Conservation (phyloP, 1,140 invertebrate species). For the Lamellibrachia luymesi region DNA sequence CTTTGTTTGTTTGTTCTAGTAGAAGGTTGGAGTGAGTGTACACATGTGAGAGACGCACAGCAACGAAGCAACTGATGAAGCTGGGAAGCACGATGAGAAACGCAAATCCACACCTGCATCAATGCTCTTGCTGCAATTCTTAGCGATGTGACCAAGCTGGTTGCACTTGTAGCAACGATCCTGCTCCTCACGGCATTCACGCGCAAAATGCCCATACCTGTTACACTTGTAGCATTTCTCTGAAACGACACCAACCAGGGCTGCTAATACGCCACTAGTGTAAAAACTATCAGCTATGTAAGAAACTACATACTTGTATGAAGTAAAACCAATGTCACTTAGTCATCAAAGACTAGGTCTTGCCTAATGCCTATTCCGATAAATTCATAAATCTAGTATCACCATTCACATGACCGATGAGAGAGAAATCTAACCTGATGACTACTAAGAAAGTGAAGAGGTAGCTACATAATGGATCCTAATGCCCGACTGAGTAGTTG, state of each 20-base stretch:
- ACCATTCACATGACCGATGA: neutral
- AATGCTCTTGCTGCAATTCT: constrained; percentile 65
- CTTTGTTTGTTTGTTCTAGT: neutral
- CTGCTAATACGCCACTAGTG: neutral
- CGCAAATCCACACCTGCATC: constrained; percentile 22
- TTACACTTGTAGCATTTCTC: constrained; percentile 31
- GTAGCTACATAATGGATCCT: neutral
- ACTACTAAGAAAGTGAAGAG: neutral
- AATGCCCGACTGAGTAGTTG: neutral
- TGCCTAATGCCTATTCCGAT: neutral
- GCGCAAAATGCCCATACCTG: constrained; percentile 26
- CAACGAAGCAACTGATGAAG: constrained; percentile 9
- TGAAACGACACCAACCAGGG: constrained; percentile 10
- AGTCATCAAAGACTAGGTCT: neutral
- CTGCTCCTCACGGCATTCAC: constrained; percentile 28
- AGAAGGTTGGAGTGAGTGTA: neutral
- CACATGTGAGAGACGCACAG: constrained; percentile 6
- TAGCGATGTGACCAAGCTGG: constrained; percentile 84
- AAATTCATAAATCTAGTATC: neutral
- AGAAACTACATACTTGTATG: neutral
- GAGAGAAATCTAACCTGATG: neutral
- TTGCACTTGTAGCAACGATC: constrained; percentile 72
- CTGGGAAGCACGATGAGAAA: constrained; percentile 6
- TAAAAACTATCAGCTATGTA: neutral
- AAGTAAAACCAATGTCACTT: neutral